These are phyloP conservation scores for Dynastes maya DNA, from an alignment of 2,888 invertebrate species.

Conservation along the genomic window DNA sequence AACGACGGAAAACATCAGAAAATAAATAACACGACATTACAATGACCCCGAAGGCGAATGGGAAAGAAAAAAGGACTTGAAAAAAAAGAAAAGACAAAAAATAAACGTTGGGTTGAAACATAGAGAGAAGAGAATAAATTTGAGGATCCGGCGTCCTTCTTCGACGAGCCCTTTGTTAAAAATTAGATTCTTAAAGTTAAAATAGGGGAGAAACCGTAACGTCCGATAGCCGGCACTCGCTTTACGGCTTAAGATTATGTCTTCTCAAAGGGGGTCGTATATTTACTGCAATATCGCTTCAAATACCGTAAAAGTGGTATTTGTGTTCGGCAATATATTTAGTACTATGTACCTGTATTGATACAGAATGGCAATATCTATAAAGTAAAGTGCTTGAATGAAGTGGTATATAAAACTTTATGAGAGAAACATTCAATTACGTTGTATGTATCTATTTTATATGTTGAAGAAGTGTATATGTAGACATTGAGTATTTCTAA, in stretches of 20 bases:
- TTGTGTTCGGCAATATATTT: neutral
- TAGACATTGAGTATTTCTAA: too few relatives aligned
- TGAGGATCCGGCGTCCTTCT: conserved; percentile 10
- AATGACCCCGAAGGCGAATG: neutral
- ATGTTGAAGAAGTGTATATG: too few relatives aligned
- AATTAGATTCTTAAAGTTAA: conserved; percentile 47
- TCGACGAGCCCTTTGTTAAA: conserved; percentile 27
- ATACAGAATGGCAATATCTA: neutral
- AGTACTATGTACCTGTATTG: neutral
- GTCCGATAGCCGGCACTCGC: neutral
- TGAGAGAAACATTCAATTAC: too few relatives aligned
- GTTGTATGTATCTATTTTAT: too few relatives aligned
- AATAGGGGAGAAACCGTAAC: conserved; percentile 35
- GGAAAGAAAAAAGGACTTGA: neutral
- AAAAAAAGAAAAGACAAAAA: neutral
- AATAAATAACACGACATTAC: conserved; percentile 14
- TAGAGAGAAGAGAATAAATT: conserved; percentile 4
- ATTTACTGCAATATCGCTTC: conserved; percentile 17
- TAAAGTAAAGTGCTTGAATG: neutral
- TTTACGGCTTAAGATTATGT: conserved; percentile 28
- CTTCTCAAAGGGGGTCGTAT: conserved; percentile 34
- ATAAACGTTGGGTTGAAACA: conserved; percentile 7
- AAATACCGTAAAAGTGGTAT: conserved; percentile 21
- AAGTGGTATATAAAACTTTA: neutral
- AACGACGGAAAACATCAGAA: neutral